Percentiles rank a stretch among this genome's conserved stretches.
phyloP scores from a whole-genome alignment of 2,113 vertebrate species.

The Dromiciops gliroides region DNA sequence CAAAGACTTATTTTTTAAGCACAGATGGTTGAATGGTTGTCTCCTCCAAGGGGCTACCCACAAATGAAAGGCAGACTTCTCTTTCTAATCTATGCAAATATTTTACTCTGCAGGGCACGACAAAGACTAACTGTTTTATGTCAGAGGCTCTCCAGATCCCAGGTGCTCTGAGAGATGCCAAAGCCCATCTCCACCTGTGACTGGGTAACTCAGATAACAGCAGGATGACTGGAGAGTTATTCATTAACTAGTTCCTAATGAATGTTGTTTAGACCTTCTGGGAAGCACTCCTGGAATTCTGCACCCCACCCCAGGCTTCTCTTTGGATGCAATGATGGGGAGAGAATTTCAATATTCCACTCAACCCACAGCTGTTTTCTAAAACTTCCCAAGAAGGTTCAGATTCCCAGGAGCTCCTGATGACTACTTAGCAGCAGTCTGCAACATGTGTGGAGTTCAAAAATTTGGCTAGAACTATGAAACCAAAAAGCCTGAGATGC shows the following conservation, averaged over 20 bases:
- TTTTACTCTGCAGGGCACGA: conserved; percentile 75
- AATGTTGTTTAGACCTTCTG: conserved; percentile 11
- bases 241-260: conserved; percentile 60
- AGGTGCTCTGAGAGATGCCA: conserved; percentile 76
- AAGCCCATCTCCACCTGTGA: conserved; percentile 73
- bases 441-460: not conserved
- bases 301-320: conserved; percentile 59
- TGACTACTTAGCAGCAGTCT: not conserved
- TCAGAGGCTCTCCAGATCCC: conserved; percentile 66
- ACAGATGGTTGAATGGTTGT: conserved; percentile 76
- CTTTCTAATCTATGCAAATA: conserved; percentile 82
- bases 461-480: not conserved
- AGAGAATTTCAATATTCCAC: not conserved
- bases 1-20: conserved; percentile 79
- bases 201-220: conserved; percentile 63
- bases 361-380: conserved; percentile 31
- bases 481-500: not conserved
- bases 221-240: conserved; percentile 63
- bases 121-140: conserved; percentile 77
- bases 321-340: conserved; percentile 51
- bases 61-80: conserved; percentile 82
- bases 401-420: not conserved
- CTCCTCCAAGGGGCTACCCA: conserved; percentile 67
- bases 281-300: conserved; percentile 59
- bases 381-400: conserved; percentile 52